Base-by-base conservation (phyloP, 2,888 invertebrate genomes). In the Nasonia oneida region DNA sequence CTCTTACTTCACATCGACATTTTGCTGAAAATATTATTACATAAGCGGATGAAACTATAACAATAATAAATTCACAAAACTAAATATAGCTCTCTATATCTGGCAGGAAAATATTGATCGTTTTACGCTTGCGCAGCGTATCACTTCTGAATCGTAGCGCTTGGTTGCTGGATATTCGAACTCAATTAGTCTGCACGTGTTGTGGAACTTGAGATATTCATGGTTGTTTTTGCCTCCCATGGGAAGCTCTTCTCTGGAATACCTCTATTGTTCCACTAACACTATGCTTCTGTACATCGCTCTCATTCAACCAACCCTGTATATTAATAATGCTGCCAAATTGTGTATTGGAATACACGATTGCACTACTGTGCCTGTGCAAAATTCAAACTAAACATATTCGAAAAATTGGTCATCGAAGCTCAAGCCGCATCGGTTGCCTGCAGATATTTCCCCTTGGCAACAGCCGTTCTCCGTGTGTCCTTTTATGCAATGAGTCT, bases 131-230 rank as follows among this genome's bases (percentile, higher is more conserved):
- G 18, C 10, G 64, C 50, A 42, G 23, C n/a, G n/a, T 67, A n/a
- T 47, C 47, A 82, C 29, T 39, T 50, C 23, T 6, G 50, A 81
- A 77, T 73, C 75, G 67, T 82, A n/a, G 42, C 81, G 61, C 81
- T 86, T 84, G 82, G 61, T 79, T 67, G 70, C 70, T 33, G 50
- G 50, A 76, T 83, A 83, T 83, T 70, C 83, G n/a, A 76, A 83
- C 47, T 87, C 90, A 91, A 92, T 92, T 92, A 92, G 89, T 85
- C 85, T 89, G 89, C 91, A 89, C 90, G 90, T 90, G 90, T 88
- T 90, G 85, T 84, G 50, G 37, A 10, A 70, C 70, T 70, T 79
- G 79, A 79, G 50, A 79, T 89, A 90, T 89, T 90, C 90, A 89
- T 88, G 89, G 87, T 85, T 89, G 90, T 88, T 90, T 90, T 90